Evolutionary conservation across 2,888 invertebrate species (phyloP).

Genomic region (Himalopsyche anomala): DNA sequence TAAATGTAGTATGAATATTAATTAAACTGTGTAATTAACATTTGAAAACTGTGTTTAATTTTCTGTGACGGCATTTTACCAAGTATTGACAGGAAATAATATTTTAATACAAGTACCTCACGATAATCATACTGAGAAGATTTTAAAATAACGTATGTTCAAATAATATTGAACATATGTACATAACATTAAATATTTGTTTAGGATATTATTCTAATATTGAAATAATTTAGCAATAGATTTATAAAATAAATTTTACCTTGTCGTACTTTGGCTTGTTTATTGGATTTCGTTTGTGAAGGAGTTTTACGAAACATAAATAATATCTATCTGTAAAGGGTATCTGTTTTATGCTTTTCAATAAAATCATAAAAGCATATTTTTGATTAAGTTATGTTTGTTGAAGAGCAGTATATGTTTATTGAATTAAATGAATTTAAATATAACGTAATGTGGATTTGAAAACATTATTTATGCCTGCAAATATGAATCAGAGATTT

Average conservation of each 20-base stretch:
- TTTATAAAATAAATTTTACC: not conserved
- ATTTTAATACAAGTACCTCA: too few species aligned
- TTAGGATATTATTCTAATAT: constrained; percentile 4
- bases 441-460: not conserved
- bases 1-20: too few species aligned
- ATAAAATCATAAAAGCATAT: not conserved
- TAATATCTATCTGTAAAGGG: not conserved
- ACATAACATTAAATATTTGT: not conserved
- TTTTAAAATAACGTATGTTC: too few species aligned
- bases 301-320: not conserved
- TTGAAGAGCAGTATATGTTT: not conserved
- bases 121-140: too few species aligned
- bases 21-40: too few species aligned
- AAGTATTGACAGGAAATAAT: too few species aligned
- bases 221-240: not conserved
- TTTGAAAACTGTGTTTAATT: too few species aligned
- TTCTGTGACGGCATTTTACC: too few species aligned
- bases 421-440: not conserved
- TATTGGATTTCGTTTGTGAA: not conserved
- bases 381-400: constrained; percentile 12
- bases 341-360: not conserved
- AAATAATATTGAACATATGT: too few species aligned
- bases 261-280: not conserved
- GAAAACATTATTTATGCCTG: too few species aligned
- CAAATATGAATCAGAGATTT: too few species aligned